These are phyloP conservation scores for Exephanes ischioxanthus DNA, from an alignment of 2,888 invertebrate genomes.

Conservation along the genomic window DNA sequence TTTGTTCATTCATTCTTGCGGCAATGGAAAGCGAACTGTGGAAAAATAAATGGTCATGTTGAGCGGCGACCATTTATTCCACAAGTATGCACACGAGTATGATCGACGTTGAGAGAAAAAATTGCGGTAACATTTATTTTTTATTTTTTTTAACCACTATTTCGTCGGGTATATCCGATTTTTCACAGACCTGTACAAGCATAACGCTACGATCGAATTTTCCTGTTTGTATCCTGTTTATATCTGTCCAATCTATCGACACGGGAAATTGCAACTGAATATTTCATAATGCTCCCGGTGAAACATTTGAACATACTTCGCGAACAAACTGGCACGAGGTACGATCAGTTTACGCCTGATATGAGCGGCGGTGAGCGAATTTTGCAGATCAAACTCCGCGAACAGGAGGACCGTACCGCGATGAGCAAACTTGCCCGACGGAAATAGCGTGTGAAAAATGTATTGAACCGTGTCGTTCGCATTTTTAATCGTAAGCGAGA, in stretches of 20 bases:
- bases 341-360: not conserved
- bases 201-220: not conserved
- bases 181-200: not conserved
- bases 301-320: not conserved
- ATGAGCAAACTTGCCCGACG: not conserved
- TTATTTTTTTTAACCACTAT: not conserved
- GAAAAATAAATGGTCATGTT: not conserved
- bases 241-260: constrained; percentile 6
- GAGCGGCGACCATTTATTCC: not conserved
- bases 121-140: not conserved
- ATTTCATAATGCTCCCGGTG: constrained; percentile 4
- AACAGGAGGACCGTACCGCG: not conserved
- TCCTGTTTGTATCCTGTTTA: not conserved
- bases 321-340: not conserved
- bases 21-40: not conserved
- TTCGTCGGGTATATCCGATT: not conserved
- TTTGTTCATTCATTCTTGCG: not conserved
- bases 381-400: not conserved
- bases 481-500: not conserved
- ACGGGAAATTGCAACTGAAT: constrained; percentile 11
- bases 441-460: not conserved
- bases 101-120: not conserved
- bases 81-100: not conserved
- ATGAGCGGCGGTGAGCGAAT: not conserved
- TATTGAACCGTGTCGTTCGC: not conserved